Evolutionary conservation across 2,113 vertebrate species (phyloP).

Genomic region (Nothocercus julius): DNA sequence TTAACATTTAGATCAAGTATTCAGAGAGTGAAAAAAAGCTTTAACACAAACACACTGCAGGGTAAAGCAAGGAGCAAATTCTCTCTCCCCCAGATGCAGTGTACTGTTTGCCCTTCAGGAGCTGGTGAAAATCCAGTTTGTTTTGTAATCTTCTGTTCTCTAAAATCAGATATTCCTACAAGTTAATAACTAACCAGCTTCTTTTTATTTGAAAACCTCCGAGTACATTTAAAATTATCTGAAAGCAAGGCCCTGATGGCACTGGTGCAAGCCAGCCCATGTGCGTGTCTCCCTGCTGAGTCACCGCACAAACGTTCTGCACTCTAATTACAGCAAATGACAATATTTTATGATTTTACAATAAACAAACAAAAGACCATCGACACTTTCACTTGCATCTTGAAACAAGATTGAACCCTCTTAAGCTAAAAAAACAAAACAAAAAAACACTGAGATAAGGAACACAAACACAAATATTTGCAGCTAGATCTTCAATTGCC

Average conservation of each 20-base stretch:
- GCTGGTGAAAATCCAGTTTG: constrained; percentile 58
- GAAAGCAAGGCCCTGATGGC: constrained; percentile 40
- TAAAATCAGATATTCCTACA: constrained; percentile 68
- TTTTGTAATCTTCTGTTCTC: constrained; percentile 56
- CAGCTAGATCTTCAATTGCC: not conserved
- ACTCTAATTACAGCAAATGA: not conserved
- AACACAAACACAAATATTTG: constrained; percentile 17
- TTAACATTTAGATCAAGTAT: constrained; percentile 62
- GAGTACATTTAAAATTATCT: constrained; percentile 12
- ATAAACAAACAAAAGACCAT: constrained; percentile 13
- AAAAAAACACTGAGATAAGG: not conserved
- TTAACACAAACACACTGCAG: not conserved
- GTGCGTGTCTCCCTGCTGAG: not conserved
- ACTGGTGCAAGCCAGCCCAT: not conserved
- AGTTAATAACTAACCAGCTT: constrained; percentile 71
- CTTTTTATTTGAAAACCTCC: constrained; percentile 55
- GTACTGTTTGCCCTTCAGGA: constrained; percentile 62
- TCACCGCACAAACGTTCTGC: not conserved
- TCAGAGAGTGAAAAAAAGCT: constrained; percentile 1
- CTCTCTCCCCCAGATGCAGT: not conserved
- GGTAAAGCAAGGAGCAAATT: not conserved
- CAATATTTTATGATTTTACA: not conserved
- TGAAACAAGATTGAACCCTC: not conserved
- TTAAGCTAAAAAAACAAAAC: not conserved
- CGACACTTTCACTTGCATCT: not conserved